A percentile compares a stretch with the other conserved stretches of the same genome.
phyloP scores from a whole-genome alignment of 2,888 invertebrate species.

The Ligdia adustata region DNA sequence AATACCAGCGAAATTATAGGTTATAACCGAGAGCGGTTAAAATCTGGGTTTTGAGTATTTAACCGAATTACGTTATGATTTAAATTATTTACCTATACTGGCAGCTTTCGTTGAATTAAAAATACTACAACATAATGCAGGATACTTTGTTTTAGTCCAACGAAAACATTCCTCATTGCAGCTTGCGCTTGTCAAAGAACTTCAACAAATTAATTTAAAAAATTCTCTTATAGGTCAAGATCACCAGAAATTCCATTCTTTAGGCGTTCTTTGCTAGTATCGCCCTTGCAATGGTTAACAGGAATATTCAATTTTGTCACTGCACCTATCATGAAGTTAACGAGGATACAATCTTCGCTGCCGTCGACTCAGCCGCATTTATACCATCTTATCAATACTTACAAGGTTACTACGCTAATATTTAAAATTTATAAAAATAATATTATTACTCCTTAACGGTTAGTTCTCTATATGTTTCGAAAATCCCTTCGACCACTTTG shows the following conservation, averaged over 20 bases:
- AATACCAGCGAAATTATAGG: no score
- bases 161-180: neutral
- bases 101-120: no score
- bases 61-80: no score
- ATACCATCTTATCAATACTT: slow-evolving; percentile 51
- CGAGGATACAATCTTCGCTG: slow-evolving; percentile 53
- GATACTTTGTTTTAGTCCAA: no score
- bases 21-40: no score
- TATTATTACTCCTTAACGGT: neutral
- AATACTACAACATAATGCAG: no score
- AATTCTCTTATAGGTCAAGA: slow-evolving; percentile 37
- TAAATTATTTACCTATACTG: no score
- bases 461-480: no score
- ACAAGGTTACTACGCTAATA: slow-evolving; percentile 42
- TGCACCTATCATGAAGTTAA: slow-evolving; percentile 47
- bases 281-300: slow-evolving; percentile 61
- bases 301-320: slow-evolving; percentile 43
- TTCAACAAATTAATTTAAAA: neutral
- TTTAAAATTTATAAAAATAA: slow-evolving; percentile 29
- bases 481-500: no score
- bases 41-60: no score
- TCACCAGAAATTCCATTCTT: slow-evolving; percentile 43
- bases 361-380: slow-evolving; percentile 44
- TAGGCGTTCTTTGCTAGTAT: slow-evolving; percentile 37
- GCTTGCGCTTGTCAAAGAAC: neutral